A percentile compares a stretch with the other conserved stretches of the same genome.
Evolutionary conservation across 1,140 invertebrate species (phyloP).

Genomic region (Scaptodrosophila lebanonensis): DNA sequence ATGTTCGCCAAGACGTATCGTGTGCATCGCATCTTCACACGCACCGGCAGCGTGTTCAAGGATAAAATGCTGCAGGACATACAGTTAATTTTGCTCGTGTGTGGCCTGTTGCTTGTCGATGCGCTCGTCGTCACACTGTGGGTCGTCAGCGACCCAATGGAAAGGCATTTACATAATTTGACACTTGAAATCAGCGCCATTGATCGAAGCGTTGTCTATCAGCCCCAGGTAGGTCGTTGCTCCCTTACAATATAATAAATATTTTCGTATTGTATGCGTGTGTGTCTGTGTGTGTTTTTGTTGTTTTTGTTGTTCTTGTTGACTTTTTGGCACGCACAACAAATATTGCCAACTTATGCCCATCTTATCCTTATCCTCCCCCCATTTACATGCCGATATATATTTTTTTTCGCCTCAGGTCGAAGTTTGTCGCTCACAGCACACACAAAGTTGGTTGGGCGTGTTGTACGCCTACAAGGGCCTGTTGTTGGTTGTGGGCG

Average conservation of each 20-base stretch:
- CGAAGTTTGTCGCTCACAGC: conserved; percentile 90
- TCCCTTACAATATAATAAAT: no score
- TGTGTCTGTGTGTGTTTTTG: no score
- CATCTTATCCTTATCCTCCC: background rate
- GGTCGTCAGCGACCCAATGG: conserved; percentile 90
- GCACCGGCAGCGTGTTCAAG: conserved; percentile 80
- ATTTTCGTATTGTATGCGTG: no score
- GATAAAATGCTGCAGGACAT: conserved; percentile 89
- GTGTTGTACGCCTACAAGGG: conserved; percentile 94
- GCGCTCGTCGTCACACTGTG: conserved; percentile 87
- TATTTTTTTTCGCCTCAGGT: conserved; percentile 79
- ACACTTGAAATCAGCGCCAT: conserved; percentile 86
- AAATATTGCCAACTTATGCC: conserved; percentile 12
- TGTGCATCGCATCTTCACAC: conserved; percentile 90
- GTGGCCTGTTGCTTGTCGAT: conserved; percentile 86
- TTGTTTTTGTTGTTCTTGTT: conserved; percentile 1
- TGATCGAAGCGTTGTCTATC: conserved; percentile 89
- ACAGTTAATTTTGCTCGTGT: conserved; percentile 88
- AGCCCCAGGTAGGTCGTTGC: conserved; percentile 84
- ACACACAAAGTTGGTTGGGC: conserved; percentile 91
- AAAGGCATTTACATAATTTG: conserved; percentile 88
- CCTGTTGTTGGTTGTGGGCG: conserved; percentile 89
- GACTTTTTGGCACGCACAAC: background rate
- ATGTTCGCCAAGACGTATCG: conserved; percentile 94
- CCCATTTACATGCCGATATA: background rate